Base-by-base conservation (phyloP, 2,113 vertebrate genomes). In the Embiotoca jacksoni region DNA sequence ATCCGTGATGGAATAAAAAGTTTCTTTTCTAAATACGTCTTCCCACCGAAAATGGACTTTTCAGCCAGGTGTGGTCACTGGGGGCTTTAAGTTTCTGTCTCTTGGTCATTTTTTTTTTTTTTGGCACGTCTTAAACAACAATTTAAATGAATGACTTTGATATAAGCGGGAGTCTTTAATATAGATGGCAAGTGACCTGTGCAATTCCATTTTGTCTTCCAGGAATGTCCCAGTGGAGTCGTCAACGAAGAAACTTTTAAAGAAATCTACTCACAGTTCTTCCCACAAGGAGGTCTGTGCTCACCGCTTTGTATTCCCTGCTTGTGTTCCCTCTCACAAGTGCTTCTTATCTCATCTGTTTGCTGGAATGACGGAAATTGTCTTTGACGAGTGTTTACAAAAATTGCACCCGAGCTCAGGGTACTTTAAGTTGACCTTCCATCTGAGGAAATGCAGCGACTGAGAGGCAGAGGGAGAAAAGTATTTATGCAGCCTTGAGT, bases 181-280 rank as follows among this genome's bases (percentile, higher is more conserved):
- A 15, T 6, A 14, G 13, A 23, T 35, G 60, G 47, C 52, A 41
- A 80, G 15, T 62, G 39, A 67, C 23, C 14, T 16, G 4, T 60
- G 5, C 15, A 4, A 15, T 68, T 59, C 2, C 13, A 0, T 59
- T 52, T 3, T 84, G 57, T 84, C 39, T 89, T 85, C 50, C 91
- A 99, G 97, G 98, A 99, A 92, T 99, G 97, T 53, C 97, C 98
- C 90, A 99, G 97, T 69, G 98, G 98, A 82, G 94, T 99, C 89
- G 97, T 99, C 93, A 98, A 98, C 71, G 98, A 99, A 93, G 97
- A 99, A 32, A 98, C 97, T 49, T 99, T 99, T 93, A 99, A 98
- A 94, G 97, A 97, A 78, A 99, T 99, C 94, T 99, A 99, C 88
- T 91, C 97, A 3, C 97, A 99, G 92, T 99, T 99, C 93, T 99